Conservation (phyloP, 1,140 invertebrate species). For the Halesus radiatus region DNA sequence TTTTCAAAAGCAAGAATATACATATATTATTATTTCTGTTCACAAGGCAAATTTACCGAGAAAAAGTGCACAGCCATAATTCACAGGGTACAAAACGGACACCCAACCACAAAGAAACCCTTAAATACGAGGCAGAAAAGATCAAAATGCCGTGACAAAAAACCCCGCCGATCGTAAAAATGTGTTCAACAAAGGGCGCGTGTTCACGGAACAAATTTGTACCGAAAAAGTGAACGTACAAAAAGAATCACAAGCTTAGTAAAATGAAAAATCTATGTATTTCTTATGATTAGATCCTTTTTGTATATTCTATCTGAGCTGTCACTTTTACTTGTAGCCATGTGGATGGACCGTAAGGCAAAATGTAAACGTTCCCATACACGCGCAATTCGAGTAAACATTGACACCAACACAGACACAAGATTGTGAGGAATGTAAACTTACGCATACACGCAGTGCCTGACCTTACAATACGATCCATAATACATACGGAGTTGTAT, state of each 20-base stretch:
- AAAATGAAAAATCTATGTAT: neutral
- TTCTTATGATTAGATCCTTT: neutral
- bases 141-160: neutral
- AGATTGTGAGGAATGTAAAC: conserved; percentile 44
- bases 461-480: conserved; percentile 43
- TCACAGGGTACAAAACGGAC: conserved; percentile 8
- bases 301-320: conserved; percentile 9
- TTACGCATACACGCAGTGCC: conserved; percentile 37
- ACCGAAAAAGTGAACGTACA: neutral
- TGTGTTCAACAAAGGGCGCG: conserved; percentile 26
- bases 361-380: conserved; percentile 41
- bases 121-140: neutral
- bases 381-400: conserved; percentile 23
- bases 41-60: conserved; percentile 13
- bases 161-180: conserved; percentile 9
- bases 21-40: neutral
- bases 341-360: conserved; percentile 4
- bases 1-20: neutral
- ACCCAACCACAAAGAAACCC: neutral
- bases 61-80: conserved; percentile 27
- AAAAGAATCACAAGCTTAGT: neutral
- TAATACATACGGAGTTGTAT: conserved; percentile 34
- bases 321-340: neutral
- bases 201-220: conserved; percentile 24
- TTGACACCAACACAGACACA: conserved; percentile 13